These are phyloP conservation scores for Leucophenga montana DNA, from an alignment of 2,888 invertebrate genomes.

Conservation along the genomic window DNA sequence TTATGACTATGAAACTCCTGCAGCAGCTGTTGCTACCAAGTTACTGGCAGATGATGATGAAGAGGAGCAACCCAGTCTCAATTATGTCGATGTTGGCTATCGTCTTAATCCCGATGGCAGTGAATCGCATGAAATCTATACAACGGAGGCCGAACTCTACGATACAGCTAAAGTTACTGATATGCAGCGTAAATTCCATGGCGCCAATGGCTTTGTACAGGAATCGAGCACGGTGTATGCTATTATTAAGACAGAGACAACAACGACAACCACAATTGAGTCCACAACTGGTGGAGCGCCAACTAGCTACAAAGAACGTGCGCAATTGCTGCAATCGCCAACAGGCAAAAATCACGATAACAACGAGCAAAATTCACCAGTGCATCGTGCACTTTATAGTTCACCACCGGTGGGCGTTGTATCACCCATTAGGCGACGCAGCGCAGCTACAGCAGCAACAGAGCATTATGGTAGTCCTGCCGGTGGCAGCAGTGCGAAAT, in stretches of 20 bases:
- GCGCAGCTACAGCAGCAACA: constrained; percentile 36
- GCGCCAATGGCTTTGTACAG: constrained; percentile 67
- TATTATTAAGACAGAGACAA: constrained; percentile 70
- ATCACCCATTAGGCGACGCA: constrained; percentile 63
- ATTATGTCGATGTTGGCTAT: constrained; percentile 73
- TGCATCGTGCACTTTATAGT: constrained; percentile 54
- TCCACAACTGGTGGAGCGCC: constrained; percentile 20
- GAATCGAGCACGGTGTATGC: constrained; percentile 73
- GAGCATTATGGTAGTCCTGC: constrained; percentile 31
- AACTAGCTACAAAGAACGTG: constrained; percentile 35
- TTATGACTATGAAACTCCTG: constrained; percentile 57
- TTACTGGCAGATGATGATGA: constrained; percentile 5
- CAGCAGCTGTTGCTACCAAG: not conserved
- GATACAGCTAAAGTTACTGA: constrained; percentile 68
- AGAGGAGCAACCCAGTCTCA: constrained; percentile 59
- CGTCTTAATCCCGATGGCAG: constrained; percentile 73
- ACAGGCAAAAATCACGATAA: constrained; percentile 35
- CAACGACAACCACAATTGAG: constrained; percentile 49
- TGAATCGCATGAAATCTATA: constrained; percentile 70
- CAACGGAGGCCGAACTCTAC: constrained; percentile 72
- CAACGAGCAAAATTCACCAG: constrained; percentile 41
- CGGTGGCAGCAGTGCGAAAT: constrained; percentile 52
- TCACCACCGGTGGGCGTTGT: constrained; percentile 69
- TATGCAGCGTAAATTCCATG: constrained; percentile 71
- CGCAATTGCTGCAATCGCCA: constrained; percentile 50